phyloP scores from a whole-genome alignment of 1,140 invertebrate genomes.

The Leptoteleia sp. region DNA sequence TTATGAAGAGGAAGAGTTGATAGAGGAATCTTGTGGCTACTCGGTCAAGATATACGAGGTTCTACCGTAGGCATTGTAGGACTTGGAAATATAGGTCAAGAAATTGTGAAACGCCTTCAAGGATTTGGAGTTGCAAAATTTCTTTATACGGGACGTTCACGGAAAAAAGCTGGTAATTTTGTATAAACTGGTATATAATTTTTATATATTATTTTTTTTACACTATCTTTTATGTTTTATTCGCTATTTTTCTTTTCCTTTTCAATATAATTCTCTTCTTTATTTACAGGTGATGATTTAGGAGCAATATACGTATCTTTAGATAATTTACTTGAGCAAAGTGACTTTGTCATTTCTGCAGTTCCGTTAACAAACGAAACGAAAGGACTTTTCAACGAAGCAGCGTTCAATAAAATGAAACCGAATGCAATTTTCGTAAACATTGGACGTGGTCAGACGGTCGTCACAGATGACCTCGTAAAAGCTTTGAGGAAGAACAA shows the following conservation, averaged over 20 bases:
- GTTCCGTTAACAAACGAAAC: conserved; percentile 88
- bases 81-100: conserved; percentile 89
- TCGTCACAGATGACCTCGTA: conserved; percentile 89
- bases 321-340: conserved; percentile 85
- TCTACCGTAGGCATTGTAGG: conserved; percentile 92
- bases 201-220: no score
- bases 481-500: conserved; percentile 85
- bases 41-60: conserved; percentile 85
- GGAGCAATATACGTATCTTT: conserved; percentile 87
- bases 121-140: conserved; percentile 87
- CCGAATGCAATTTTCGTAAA: conserved; percentile 89
- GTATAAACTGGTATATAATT: no score
- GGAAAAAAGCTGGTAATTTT: no score
- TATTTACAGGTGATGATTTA: conserved; percentile 81
- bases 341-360: conserved; percentile 89
- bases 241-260: no score
- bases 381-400: conserved; percentile 85
- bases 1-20: conserved; percentile 86
- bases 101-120: conserved; percentile 85
- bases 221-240: no score
- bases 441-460: conserved; percentile 87
- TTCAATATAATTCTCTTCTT: no score
- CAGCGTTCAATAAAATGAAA: conserved; percentile 90
- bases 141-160: conserved; percentile 84
- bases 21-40: conserved; percentile 83